Conservation (phyloP, 1,140 invertebrate genomes). For the Hyphantria cunea region DNA sequence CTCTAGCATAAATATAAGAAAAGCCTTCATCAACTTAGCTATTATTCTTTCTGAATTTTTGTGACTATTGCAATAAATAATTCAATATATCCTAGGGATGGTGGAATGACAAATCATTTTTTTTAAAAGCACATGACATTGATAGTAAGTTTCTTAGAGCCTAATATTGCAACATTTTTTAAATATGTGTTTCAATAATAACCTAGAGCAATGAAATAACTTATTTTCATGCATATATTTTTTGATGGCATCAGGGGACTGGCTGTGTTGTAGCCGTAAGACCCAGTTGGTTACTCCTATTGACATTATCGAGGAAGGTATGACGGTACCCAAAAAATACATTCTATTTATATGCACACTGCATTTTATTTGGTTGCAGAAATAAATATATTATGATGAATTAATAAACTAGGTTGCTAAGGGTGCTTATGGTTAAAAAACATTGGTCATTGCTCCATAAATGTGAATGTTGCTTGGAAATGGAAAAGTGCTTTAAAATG, state of each 20-base stretch:
- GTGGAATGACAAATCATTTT: neutral
- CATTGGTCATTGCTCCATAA: neutral
- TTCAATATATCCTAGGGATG: neutral
- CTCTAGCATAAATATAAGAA: neutral
- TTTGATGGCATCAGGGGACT: constrained; percentile 57
- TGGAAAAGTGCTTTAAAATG: constrained; percentile 4
- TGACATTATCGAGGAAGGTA: constrained; percentile 54
- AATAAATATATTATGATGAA: neutral
- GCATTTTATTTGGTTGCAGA: neutral
- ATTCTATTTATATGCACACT: constrained; percentile 9
- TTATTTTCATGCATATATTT: constrained; percentile 29
- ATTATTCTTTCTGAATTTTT: neutral
- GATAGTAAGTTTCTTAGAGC: too few relatives aligned
- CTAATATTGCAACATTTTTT: too few relatives aligned
- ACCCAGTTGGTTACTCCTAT: constrained; percentile 54
- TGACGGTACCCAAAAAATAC: constrained; percentile 4
- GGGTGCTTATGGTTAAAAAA: neutral
- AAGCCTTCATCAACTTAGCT: neutral
- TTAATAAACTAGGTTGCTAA: constrained; percentile 14
- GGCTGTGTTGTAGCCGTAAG: constrained; percentile 72
- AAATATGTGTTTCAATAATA: too few relatives aligned
- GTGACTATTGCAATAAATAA: too few relatives aligned
- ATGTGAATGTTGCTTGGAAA: constrained; percentile 13
- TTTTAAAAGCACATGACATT: neutral
- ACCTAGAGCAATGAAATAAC: neutral